Base-by-base conservation (phyloP, 2,797 vertebrate genomes). In the Chelon labrosus region DNA sequence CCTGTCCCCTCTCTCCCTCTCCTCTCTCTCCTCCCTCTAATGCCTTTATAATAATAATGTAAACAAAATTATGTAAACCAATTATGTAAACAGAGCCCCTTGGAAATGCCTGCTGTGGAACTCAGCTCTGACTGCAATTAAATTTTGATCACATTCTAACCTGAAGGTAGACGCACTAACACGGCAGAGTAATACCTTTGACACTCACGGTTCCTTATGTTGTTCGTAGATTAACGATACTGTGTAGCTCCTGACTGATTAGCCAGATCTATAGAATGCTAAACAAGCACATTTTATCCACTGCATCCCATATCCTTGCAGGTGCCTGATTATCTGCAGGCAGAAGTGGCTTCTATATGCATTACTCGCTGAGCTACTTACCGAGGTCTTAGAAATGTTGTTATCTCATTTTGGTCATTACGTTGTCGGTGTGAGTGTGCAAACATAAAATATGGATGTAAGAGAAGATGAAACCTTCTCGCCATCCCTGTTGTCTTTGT, bases 1-100 rank as follows among this genome's bases (percentile, higher is more conserved):
- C 31, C 60, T 3, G 25, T 7, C 31, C 10, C 41, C 17, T 31
- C 54, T 14, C 7, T 16, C 17, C 10, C 37, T 39, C 41, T 69
- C 46, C 56, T 42, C 41, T 14, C 16, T n/a, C 35, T 16, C 10
- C 37, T 5, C 42, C 37, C 46, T 74, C 47, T 62, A 44, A 70
- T 72, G 47, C 65, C 38, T 77, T 82, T 65, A 70, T 79, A 72
- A 75, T 70, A 76, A 80, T 80, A 78, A 79, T 51, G 49, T 64
- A 82, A 84, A 88, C 64, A 69, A 42, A 70, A 74, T 86, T 68
- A 79, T 73, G 70, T 76, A 79, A 87, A 79, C 59, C 68, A 81
- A 75, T 85, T 77, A 74, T 77, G 78, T 55, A 77, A 83, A 70
- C 69, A 51, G 39, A 58, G 62, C 42, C 65, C 41, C 16, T 58